Evolutionary conservation across 2,888 invertebrate species (phyloP).

Genomic region (Callimorpha dominula): DNA sequence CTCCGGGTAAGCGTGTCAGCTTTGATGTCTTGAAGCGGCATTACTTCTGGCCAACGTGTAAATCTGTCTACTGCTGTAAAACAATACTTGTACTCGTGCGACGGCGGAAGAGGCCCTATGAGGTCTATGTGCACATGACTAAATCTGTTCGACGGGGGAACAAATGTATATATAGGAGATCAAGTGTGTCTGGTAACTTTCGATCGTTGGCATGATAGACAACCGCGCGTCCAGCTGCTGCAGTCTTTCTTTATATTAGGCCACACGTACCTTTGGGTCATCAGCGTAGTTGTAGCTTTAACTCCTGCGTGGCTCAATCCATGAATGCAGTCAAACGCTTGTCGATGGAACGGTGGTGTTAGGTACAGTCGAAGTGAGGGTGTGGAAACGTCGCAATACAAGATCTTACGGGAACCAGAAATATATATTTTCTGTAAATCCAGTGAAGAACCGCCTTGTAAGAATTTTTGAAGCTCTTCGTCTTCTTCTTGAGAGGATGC

Average conservation of each 20-base stretch:
- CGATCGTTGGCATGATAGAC: constrained; percentile 10
- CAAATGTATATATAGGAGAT: too few relatives aligned
- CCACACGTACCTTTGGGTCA: constrained; percentile 8
- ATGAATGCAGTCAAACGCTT: constrained; percentile 8
- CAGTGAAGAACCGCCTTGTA: too few relatives aligned
- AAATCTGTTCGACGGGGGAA: constrained; percentile 4
- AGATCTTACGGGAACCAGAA: too few relatives aligned
- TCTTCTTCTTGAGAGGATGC: too few relatives aligned
- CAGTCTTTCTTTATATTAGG: constrained; percentile 9
- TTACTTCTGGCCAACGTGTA: not conserved
- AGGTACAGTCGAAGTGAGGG: too few relatives aligned
- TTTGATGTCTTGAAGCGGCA: not conserved
- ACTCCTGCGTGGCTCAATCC: constrained; percentile 10
- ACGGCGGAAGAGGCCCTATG: constrained; percentile 1
- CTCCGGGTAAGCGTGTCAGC: not conserved
- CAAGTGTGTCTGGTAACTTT: constrained; percentile 12
- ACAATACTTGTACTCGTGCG: constrained; percentile 3
- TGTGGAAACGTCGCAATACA: too few relatives aligned
- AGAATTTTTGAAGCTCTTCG: too few relatives aligned
- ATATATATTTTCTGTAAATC: too few relatives aligned
- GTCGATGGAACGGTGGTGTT: too few relatives aligned
- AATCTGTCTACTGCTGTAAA: not conserved
- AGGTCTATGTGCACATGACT: constrained; percentile 3
- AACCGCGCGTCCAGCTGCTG: not conserved
- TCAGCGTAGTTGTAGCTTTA: not conserved